Evolutionary conservation across 2,113 vertebrate species (phyloP).

Genomic region (Halcyon senegalensis): DNA sequence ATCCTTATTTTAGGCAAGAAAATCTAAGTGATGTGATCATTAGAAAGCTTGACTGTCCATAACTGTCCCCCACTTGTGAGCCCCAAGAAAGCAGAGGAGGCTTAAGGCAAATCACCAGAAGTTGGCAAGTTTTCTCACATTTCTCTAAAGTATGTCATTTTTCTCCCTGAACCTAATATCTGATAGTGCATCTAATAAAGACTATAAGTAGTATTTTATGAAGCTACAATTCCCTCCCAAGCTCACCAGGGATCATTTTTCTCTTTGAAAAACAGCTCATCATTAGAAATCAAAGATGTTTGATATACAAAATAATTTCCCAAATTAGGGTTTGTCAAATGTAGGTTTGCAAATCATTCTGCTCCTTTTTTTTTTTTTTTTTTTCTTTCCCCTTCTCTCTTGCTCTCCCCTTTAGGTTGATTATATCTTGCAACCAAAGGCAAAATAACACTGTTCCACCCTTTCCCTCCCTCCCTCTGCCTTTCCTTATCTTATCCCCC

Average conservation of each 20-base stretch:
- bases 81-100: not conserved
- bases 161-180: not conserved
- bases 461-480: slow-evolving; percentile 37
- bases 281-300: slow-evolving; percentile 69
- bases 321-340: slow-evolving; percentile 71
- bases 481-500: slow-evolving; percentile 36
- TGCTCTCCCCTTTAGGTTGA: slow-evolving; percentile 17
- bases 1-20: not conserved
- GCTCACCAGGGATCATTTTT: slow-evolving; percentile 22
- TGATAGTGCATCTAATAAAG: not conserved
- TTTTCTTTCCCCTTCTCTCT: not conserved
- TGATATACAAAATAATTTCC: slow-evolving; percentile 71
- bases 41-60: not conserved
- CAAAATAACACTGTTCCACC: slow-evolving; percentile 65
- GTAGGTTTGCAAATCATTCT: slow-evolving; percentile 48
- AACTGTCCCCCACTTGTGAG: fast-evolving
- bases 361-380: not conserved
- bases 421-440: slow-evolving; percentile 65
- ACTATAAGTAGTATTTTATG: not conserved
- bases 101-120: not conserved
- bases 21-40: not conserved
- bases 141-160: not conserved
- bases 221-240: not conserved
- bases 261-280: slow-evolving; percentile 64
- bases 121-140: not conserved